A percentile compares a stretch with the other conserved stretches of the same genome.
These are phyloP conservation scores for Ginglymostoma cirratum DNA, from an alignment of 2,113 vertebrate species.

Conservation along the genomic window DNA sequence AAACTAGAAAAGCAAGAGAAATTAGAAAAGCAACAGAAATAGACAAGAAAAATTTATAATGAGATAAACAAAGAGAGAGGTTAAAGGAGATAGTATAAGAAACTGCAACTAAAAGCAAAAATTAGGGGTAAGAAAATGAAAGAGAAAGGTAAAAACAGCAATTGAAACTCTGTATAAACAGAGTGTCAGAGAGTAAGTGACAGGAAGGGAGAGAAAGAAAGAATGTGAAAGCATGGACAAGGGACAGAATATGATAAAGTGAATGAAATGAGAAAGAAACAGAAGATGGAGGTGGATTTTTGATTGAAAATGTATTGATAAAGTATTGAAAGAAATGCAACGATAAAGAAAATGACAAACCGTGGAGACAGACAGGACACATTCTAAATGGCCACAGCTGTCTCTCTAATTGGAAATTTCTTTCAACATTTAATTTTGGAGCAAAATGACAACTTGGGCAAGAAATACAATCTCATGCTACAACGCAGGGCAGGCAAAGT, in stretches of 20 bases:
- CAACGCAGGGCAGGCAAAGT: background rate
- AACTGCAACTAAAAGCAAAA: background rate
- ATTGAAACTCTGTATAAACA: background rate
- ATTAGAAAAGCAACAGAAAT: background rate
- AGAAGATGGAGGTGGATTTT: background rate
- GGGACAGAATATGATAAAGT: background rate
- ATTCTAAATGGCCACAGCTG: background rate
- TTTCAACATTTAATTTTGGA: background rate
- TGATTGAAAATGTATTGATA: background rate
- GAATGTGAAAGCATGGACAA: background rate
- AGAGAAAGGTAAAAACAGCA: background rate
- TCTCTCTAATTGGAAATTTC: background rate
- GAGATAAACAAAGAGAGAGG: background rate
- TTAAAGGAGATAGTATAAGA: background rate
- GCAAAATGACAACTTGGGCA: background rate
- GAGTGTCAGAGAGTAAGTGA: background rate
- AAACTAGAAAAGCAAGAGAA: background rate
- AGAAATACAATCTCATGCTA: background rate
- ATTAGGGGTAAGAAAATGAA: background rate
- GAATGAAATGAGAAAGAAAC: background rate
- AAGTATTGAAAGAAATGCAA: background rate
- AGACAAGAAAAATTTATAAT: background rate
- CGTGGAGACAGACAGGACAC: background rate
- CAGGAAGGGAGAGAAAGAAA: background rate
- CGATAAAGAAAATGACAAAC: background rate